Evolutionary conservation across 1,140 invertebrate species (phyloP).

Genomic region (Ylistrum balloti): DNA sequence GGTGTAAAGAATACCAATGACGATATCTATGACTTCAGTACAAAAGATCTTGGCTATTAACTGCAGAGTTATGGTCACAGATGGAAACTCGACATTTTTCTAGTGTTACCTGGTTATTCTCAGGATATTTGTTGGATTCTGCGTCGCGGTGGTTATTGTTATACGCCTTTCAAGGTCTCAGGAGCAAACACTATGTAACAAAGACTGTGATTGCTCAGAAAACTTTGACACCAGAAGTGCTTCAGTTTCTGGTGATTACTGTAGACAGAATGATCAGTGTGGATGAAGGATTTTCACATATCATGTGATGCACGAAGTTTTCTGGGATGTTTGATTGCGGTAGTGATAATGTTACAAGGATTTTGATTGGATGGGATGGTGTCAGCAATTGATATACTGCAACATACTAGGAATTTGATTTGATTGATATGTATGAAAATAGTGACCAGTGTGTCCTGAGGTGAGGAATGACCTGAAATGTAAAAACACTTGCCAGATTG

Average conservation of each 20-base stretch:
- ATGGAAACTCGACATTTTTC: neutral
- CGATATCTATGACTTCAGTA: constrained; percentile 76
- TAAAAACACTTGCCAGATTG: neutral
- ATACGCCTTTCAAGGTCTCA: too few relatives aligned
- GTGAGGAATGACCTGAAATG: neutral
- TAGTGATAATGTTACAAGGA: neutral
- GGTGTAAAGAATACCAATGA: constrained; percentile 57
- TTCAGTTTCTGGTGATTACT: neutral
- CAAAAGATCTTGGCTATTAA: constrained; percentile 66
- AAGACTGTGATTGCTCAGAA: neutral
- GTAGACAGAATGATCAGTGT: too few relatives aligned
- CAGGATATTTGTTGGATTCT: neutral
- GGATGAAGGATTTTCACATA: neutral
- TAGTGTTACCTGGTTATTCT: neutral
- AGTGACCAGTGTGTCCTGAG: neutral
- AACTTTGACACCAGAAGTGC: neutral
- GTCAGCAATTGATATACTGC: neutral
- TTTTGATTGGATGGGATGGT: neutral
- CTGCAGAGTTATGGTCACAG: neutral
- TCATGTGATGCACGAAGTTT: neutral
- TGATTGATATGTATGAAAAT: neutral
- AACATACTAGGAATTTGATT: neutral
- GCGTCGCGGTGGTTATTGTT: too few relatives aligned
- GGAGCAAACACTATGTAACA: neutral
- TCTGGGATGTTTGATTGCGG: neutral